These are phyloP conservation scores for Zaprionus obscuricornis DNA, from an alignment of 2,888 invertebrate genomes.

Conservation along the genomic window DNA sequence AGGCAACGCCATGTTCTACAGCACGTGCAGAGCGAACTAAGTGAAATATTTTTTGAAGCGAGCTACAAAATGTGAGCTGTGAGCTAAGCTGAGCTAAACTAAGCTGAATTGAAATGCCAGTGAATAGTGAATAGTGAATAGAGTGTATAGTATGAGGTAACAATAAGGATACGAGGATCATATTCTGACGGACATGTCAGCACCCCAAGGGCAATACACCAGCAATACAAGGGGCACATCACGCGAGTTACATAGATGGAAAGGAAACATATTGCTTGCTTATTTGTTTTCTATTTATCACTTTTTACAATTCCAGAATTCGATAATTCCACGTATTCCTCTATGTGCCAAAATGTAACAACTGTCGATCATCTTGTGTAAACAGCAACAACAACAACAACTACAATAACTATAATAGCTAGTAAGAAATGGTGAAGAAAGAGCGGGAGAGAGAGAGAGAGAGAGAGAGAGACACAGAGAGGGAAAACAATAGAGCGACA, in stretches of 20 bases:
- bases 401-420: no score
- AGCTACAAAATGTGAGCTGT: no score
- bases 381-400: conserved; percentile 27
- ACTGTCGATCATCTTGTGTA: conserved; percentile 51
- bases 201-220: conserved; percentile 20
- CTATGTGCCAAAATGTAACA: conserved; percentile 65
- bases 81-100: conserved; percentile 9
- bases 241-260: no score
- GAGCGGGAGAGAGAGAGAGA: no score
- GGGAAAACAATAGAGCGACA: conserved; percentile 35
- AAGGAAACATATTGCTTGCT: conserved; percentile 42
- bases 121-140: no score
- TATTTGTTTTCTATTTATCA: conserved; percentile 34
- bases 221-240: no score
- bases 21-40: no score
- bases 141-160: conserved; percentile 36
- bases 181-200: conserved; percentile 41
- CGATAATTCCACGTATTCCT: conserved; percentile 43
- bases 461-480: no score
- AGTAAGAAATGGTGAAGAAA: no score
- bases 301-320: conserved; percentile 17
- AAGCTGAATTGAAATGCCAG: no score
- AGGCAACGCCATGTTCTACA: no score
- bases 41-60: no score
- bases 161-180: conserved; percentile 24